These are phyloP conservation scores for Thinocorus orbignyianus DNA, from an alignment of 2,113 vertebrate species.

Conservation along the genomic window DNA sequence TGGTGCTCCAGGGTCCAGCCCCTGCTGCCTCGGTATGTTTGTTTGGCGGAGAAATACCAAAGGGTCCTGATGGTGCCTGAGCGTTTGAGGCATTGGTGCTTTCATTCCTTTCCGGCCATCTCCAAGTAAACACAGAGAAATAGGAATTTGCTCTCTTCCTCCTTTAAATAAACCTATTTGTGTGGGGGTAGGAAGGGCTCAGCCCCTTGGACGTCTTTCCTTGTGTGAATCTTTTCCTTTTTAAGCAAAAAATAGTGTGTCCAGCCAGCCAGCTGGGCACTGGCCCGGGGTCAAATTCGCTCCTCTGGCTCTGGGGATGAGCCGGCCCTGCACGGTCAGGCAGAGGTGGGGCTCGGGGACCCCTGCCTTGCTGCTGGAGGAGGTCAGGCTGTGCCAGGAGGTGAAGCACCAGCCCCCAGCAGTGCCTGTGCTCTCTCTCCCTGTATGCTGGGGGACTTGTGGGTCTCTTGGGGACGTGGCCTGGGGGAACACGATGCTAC, in stretches of 20 bases:
- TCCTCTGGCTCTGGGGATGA: neutral
- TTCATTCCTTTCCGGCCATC: slow-evolving; percentile 58
- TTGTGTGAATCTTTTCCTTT: slow-evolving; percentile 51
- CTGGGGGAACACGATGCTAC: neutral
- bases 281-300: neutral
- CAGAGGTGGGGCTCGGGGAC: neutral
- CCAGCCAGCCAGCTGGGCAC: neutral
- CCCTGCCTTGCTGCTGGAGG: neutral
- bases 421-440: neutral
- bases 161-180: slow-evolving; percentile 59
- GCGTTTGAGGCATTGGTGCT: neutral
- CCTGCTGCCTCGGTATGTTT: neutral
- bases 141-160: slow-evolving; percentile 58
- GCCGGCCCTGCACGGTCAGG: neutral
- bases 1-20: neutral
- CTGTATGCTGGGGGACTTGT: accelerated
- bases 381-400: neutral
- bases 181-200: slow-evolving; percentile 29
- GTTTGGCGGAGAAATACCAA: slow-evolving; percentile 2
- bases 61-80: neutral
- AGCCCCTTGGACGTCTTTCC: neutral
- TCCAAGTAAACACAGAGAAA: slow-evolving; percentile 67
- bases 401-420: neutral
- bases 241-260: slow-evolving; percentile 41
- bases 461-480: neutral